Evolutionary conservation across 1,140 invertebrate species (phyloP), one percentile per base, ranked within the genome.

Genomic region (Dendroctonus ponderosae): DNA sequence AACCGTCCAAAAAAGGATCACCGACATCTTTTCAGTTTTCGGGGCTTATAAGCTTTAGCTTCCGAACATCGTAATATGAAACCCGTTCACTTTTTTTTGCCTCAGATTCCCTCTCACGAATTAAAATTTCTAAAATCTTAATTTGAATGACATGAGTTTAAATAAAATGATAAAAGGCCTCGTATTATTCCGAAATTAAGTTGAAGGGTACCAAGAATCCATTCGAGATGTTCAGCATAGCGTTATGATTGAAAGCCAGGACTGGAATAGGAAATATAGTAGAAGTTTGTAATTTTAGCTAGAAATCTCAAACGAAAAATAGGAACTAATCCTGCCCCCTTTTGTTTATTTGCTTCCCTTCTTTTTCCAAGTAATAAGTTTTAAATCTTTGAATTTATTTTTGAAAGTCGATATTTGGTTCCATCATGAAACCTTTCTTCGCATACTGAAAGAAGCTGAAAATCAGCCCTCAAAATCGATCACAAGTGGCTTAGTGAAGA

Each of bases 121-220:
- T 65, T 58, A 58, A 65, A 65, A 65, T 65, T 65, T 65, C 54
- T 65, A 68, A 70, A 67, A 71, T 67, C 57, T 71, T 71, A 68
- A 73, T 68, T 70, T 71, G 68, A 73, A 67, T 68, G 70, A 71
- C 71, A 73, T 66, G 61, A 62, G 66, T 65, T 69, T 69, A 67
- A 70, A 71, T 72, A 71, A 69, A 69, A 70, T 66, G 61, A 63
- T 68, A 68, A 70, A 70, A 72, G 62, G 59, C 61, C 54, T 60
- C 51, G 40, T 70, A 65, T 71, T 62, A 56, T 53, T 58, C 59
- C 66, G 59, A 70, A 73, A 71, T 67, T 67, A 61, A 70, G 69
- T 43, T 65, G 70, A 73, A 73, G 68, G 72, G 72, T 68, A 73
- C 68, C 70, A 72, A 71, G 72, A 73, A 73, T 68, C 64, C 70